These are phyloP conservation scores for Spodoptera exigua DNA, from an alignment of 2,888 invertebrate genomes.

Conservation along the genomic window DNA sequence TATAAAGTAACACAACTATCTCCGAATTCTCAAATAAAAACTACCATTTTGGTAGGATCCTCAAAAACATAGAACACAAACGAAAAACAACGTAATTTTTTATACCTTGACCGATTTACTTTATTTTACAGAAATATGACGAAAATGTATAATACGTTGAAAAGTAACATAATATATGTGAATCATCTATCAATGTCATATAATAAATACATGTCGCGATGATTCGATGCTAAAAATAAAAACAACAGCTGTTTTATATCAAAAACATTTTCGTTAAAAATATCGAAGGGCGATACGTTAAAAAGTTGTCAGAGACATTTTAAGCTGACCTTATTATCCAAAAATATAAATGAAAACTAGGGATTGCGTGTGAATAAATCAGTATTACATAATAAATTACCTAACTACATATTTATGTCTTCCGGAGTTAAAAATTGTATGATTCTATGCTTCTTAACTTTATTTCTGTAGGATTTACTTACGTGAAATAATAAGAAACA, in stretches of 20 bases:
- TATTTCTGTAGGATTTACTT: too few relatives aligned
- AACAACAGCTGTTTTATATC: background rate
- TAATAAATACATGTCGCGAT: background rate
- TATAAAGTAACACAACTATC: background rate
- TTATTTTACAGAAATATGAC: conserved; percentile 7
- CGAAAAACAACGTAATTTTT: background rate
- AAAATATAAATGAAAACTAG: too few relatives aligned
- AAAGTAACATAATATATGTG: background rate
- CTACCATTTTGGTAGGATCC: conserved; percentile 43
- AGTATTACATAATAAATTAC: too few relatives aligned
- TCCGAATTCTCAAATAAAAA: background rate
- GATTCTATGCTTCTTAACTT: too few relatives aligned
- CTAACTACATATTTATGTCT: too few relatives aligned
- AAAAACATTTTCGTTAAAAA: background rate
- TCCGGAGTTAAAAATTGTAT: too few relatives aligned
- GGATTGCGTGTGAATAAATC: too few relatives aligned
- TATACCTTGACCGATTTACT: conserved; percentile 37
- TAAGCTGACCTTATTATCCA: too few relatives aligned
- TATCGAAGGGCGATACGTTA: background rate
- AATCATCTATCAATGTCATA: conserved; percentile 9
- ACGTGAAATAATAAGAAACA: too few relatives aligned
- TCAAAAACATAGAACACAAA: conserved; percentile 1
- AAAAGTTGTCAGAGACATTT: too few relatives aligned
- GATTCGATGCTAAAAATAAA: conserved; percentile 6
- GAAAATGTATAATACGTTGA: background rate